Conservation (phyloP, 1,140 invertebrate species). For the Portunus trituberculatus region DNA sequence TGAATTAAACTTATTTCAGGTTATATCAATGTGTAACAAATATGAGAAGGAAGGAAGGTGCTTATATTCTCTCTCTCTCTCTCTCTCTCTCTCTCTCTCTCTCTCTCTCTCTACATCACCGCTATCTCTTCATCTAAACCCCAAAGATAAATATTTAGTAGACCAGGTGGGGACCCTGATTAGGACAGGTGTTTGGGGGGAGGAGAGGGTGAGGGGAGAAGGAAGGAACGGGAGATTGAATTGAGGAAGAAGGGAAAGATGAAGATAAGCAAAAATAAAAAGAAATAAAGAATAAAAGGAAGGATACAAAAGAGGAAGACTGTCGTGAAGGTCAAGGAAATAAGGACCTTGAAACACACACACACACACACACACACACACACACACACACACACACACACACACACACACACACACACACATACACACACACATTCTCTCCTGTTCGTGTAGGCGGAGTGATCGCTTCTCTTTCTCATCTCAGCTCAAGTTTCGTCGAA, state of each 20-base stretch:
- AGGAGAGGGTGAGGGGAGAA: not conserved
- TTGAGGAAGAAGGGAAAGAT: not conserved
- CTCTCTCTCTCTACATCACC: not conserved
- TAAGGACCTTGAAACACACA: not conserved
- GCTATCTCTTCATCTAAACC: not conserved
- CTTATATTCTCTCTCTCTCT: not conserved
- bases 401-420: slow-evolving; percentile 32
- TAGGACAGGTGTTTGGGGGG: not conserved
- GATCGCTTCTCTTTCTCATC: not conserved
- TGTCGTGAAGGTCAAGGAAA: not conserved
- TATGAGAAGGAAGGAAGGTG: not conserved
- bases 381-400: slow-evolving; percentile 35
- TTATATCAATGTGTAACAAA: not conserved
- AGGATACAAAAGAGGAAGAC: not conserved
- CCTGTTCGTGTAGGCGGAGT: too few relatives aligned
- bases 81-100: slow-evolving; percentile 20
- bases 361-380: slow-evolving; percentile 36
- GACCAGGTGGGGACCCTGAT: not conserved
- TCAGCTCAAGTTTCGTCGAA: not conserved
- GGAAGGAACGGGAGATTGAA: too few relatives aligned
- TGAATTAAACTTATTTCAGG: not conserved
- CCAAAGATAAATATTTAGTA: not conserved
- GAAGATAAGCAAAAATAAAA: not conserved
- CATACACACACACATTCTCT: not conserved
- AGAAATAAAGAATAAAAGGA: not conserved